These are phyloP conservation scores for Lycaon pictus DNA, from an alignment of 2,113 vertebrate genomes.

Conservation along the genomic window DNA sequence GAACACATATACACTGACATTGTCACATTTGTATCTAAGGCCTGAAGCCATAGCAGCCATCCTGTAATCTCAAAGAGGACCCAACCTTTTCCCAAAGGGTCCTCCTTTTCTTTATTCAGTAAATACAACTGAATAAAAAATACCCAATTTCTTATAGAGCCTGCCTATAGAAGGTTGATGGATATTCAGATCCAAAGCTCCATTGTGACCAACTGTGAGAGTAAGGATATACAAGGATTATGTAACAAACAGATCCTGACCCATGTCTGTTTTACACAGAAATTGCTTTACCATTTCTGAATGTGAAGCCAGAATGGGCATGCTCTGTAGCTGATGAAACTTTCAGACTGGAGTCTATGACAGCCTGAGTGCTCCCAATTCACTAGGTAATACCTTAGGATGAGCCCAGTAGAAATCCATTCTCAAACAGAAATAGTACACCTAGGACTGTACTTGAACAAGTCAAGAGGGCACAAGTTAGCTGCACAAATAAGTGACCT, in stretches of 20 bases:
- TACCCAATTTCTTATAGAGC: not conserved
- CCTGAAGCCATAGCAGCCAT: not conserved
- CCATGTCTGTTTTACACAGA: not conserved
- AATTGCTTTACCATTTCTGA: slow-evolving; percentile 3
- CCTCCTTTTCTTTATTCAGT: not conserved
- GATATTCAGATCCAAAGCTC: not conserved
- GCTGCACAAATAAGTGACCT: not conserved
- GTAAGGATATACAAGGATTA: not conserved
- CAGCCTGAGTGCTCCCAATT: not conserved
- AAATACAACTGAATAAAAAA: not conserved
- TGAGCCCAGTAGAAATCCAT: not conserved
- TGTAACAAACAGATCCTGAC: not conserved
- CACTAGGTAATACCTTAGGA: not conserved
- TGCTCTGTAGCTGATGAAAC: not conserved
- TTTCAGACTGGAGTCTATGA: not conserved
- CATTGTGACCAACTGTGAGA: not conserved
- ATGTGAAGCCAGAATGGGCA: not conserved
- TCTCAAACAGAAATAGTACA: not conserved
- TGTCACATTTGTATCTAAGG: not conserved
- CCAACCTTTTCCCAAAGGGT: not conserved
- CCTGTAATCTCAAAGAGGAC: not conserved
- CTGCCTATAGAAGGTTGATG: not conserved
- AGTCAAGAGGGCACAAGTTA: not conserved
- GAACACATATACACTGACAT: not conserved
- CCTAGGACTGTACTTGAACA: not conserved